Evolutionary conservation across 2,888 invertebrate genomes (phyloP).

Genomic region (Troides oblongomaculatus): DNA sequence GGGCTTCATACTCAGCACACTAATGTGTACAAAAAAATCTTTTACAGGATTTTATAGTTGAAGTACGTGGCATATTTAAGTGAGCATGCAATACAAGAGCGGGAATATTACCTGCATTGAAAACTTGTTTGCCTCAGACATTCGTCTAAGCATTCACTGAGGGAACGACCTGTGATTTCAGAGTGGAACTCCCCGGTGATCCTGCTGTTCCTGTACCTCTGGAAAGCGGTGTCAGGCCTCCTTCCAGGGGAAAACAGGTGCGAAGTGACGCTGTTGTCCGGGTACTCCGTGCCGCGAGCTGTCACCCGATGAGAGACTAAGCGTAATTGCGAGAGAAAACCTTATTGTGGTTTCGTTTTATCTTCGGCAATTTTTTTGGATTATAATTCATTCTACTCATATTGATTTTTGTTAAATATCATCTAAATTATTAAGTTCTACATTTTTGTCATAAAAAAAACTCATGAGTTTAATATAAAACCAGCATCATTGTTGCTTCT

Average conservation of each 20-base stretch:
- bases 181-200: slow-evolving; percentile 94
- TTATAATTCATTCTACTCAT: neutral
- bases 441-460: no score
- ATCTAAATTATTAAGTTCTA: neutral
- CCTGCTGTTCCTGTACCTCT: slow-evolving; percentile 91
- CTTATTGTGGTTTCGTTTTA: slow-evolving; percentile 35
- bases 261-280: slow-evolving; percentile 91
- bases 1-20: neutral
- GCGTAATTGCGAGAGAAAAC: slow-evolving; percentile 48
- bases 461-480: no score
- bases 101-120: slow-evolving; percentile 85
- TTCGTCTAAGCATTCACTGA: slow-evolving; percentile 94
- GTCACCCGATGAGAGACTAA: slow-evolving; percentile 80
- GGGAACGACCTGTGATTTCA: slow-evolving; percentile 91
- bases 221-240: slow-evolving; percentile 93
- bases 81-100: neutral
- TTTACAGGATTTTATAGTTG: neutral
- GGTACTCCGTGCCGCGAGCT: slow-evolving; percentile 94
- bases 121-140: slow-evolving; percentile 93
- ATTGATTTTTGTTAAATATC: neutral
- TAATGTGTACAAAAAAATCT: neutral
- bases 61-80: neutral
- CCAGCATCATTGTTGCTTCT: no score
- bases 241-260: slow-evolving; percentile 90
- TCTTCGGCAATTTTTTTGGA: slow-evolving; percentile 2